Conservation (phyloP, 37 sponge, comb jelly and placozoan species). For the Beroe ovata region DNA sequence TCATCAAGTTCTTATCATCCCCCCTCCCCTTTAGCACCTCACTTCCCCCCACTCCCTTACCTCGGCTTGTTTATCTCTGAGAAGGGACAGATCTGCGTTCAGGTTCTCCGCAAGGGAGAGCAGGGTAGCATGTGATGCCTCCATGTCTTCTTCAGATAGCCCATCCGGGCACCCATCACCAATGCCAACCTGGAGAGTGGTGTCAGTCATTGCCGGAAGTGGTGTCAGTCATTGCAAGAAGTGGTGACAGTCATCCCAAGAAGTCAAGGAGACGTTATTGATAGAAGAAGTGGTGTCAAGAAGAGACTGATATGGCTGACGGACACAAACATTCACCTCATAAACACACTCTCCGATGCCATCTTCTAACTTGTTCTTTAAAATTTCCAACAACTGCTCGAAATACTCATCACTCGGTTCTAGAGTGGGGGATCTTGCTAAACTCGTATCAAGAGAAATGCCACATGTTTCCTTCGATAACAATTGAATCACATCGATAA, state of each 20-base stretch:
- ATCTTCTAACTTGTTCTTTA: constrained; percentile 76
- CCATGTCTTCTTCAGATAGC: constrained; percentile 77
- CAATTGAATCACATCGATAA: too few species aligned
- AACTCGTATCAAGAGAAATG: constrained; percentile 63
- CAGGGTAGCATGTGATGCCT: constrained; percentile 82
- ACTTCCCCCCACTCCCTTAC: too few species aligned
- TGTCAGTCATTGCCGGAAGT: too few species aligned
- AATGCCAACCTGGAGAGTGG: constrained; percentile 68
- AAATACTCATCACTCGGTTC: constrained; percentile 80
- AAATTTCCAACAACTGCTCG: constrained; percentile 72
- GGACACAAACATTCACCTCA: too few species aligned
- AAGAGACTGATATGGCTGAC: too few species aligned
- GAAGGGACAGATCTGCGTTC: constrained; percentile 77
- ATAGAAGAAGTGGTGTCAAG: too few species aligned
- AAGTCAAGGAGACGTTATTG: too few species aligned
- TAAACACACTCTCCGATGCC: constrained; percentile 94
- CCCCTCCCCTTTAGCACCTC: too few species aligned
- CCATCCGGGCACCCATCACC: constrained; percentile 71
- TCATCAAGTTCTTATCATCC: too few species aligned
- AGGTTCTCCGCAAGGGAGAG: constrained; percentile 74
- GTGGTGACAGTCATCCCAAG: neutral
- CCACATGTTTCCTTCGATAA: neutral
- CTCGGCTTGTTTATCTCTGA: constrained; percentile 81
- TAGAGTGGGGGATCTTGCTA: too few species aligned
- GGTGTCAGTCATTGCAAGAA: too few species aligned